Evolutionary conservation across 1,140 invertebrate species (phyloP).

Genomic region (Caenorhabditis elegans): DNA sequence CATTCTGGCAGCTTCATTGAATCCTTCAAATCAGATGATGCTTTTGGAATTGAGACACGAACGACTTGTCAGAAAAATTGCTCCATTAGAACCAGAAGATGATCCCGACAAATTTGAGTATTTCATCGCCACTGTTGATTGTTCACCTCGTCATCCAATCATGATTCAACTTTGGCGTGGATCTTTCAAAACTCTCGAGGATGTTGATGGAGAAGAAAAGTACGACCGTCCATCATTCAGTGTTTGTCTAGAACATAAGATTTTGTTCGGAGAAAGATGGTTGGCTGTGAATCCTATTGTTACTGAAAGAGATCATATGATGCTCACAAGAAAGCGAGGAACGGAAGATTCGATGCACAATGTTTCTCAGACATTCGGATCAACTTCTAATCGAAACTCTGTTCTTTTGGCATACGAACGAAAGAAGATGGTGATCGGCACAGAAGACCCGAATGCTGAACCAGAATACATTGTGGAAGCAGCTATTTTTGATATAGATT

Average conservation of each 20-base stretch:
- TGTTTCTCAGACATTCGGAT: not conserved
- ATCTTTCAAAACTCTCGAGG: not conserved
- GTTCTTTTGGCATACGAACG: not conserved
- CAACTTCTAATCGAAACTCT: not conserved
- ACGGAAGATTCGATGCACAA: not conserved
- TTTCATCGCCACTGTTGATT: not conserved
- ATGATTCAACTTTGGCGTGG: constrained; percentile 11
- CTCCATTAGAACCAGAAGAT: constrained; percentile 2
- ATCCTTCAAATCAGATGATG: not conserved
- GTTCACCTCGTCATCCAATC: constrained; percentile 19
- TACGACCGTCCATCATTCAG: not conserved
- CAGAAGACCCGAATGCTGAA: not conserved
- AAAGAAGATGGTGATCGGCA: not conserved
- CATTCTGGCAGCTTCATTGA: not conserved
- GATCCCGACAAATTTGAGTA: constrained; percentile 16
- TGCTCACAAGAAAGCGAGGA: not conserved
- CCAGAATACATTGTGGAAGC: not conserved
- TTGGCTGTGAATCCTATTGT: not conserved
- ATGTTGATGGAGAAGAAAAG: not conserved
- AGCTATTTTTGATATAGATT: not conserved
- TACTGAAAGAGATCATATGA: not conserved
- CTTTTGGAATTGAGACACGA: constrained; percentile 18
- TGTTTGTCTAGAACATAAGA: not conserved
- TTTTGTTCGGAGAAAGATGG: not conserved
- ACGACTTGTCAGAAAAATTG: not conserved